Base-by-base conservation (phyloP, 1,140 invertebrate species). In the Hormaphis cornu region DNA sequence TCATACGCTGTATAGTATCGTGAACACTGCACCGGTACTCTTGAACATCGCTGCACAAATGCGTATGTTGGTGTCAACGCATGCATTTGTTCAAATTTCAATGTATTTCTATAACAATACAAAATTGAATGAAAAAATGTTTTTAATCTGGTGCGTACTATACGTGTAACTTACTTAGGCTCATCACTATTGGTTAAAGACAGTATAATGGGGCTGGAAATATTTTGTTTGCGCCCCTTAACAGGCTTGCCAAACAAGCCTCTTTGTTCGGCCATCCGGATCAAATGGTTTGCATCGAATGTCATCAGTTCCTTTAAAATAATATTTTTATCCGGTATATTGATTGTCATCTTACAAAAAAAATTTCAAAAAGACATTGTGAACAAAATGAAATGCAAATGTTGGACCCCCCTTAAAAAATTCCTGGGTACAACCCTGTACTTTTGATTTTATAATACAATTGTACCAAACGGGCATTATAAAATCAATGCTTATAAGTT, bases 71-170 rank as follows among this genome's bases (percentile, higher is more conserved):
- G 61, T 1, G 24, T 7, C 28, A 66, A 50, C 16, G 35, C 42
- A 5, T 50, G 61, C 61, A 66, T 66, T 50, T 66, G 61, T 3
- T 66, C 61, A 24, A 66, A 46, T 33, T 66, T 66, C n/a, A 66
- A 48, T 40, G 6, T 66, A 1, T 42, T 37, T 48, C 61, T 66
- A 22, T 9, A 59, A 46, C 12, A 28, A 30, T n/a, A n/a, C n/a
- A n/a, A n/a, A n/a, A n/a, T n/a, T n/a, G n/a, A n/a, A n/a, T n/a
- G n/a, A n/a, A n/a, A n/a, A n/a, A n/a, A n/a, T n/a, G n/a, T n/a
- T n/a, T n/a, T n/a, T n/a, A n/a, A n/a, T n/a, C n/a, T n/a, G n/a
- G n/a, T n/a, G n/a, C n/a, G n/a, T n/a, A n/a, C n/a, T n/a, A n/a
- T n/a, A n/a, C n/a, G n/a, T n/a, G n/a, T n/a, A n/a, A n/a, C n/a